phyloP scores from a whole-genome alignment of 1,140 invertebrate genomes.

The Leptopilina clavipes region DNA sequence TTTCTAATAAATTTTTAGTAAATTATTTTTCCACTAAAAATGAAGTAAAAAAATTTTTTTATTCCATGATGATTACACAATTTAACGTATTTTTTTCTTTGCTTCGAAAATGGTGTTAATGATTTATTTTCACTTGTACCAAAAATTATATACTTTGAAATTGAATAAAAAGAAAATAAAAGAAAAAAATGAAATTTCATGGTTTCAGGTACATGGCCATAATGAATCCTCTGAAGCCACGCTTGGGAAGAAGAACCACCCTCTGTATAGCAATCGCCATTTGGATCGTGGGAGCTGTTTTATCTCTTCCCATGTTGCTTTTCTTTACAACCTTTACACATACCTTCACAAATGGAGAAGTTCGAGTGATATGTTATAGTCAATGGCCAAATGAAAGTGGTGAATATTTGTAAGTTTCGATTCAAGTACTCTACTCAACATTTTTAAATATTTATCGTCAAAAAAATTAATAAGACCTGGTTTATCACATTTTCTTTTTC shows the following conservation, averaged over 20 bases:
- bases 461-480: no score
- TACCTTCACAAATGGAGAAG: slow-evolving; percentile 77
- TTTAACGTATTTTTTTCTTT: no score
- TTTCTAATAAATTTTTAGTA: no score
- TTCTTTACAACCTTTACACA: slow-evolving; percentile 84
- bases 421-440: slow-evolving; percentile 7
- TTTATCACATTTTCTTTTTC: no score
- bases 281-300: slow-evolving; percentile 84
- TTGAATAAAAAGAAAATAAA: background rate
- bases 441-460: background rate
- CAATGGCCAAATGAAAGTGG: slow-evolving; percentile 86
- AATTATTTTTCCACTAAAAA: no score
- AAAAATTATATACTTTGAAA: no score
- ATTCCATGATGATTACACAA: no score
- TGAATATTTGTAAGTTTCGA: slow-evolving; percentile 86
- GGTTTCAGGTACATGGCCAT: slow-evolving; percentile 92
- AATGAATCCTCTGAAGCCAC: slow-evolving; percentile 89
- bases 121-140: no score
- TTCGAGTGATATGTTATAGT: slow-evolving; percentile 84
- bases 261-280: slow-evolving; percentile 87
- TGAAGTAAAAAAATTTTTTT: no score
- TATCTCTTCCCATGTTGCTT: slow-evolving; percentile 89
- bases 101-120: no score
- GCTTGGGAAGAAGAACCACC: slow-evolving; percentile 87
- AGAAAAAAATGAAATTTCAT: slow-evolving; percentile 38